phyloP scores from a whole-genome alignment of 2,113 vertebrate genomes.

The Coryphaenoides rupestris region DNA sequence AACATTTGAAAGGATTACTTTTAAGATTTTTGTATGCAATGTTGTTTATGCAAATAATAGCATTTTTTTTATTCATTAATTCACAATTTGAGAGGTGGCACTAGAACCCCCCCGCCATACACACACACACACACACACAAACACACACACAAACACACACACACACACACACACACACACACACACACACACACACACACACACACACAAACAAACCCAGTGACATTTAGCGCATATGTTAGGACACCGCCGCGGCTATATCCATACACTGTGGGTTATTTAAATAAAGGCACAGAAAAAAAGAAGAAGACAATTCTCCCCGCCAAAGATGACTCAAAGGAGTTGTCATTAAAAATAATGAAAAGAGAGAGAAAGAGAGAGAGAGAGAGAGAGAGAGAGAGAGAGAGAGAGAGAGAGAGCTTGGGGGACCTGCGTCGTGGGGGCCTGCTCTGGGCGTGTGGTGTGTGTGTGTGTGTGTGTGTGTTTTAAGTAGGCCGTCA shows the following conservation, averaged over 20 bases:
- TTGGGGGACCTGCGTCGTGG: constrained; percentile 57
- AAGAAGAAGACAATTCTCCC: background rate
- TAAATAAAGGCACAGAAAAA: no score
- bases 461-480: constrained; percentile 64
- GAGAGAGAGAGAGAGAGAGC: constrained; percentile 33
- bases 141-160: no score
- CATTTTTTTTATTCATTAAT: no score
- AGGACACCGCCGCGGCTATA: no score
- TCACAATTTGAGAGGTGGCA: background rate
- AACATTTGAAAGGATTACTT: no score
- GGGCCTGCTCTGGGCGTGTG: constrained; percentile 57
- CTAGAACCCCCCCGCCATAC: no score
- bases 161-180: no score
- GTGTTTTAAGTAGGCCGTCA: constrained; percentile 75
- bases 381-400: no score
- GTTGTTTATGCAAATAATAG: no score
- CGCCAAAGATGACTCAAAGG: constrained; percentile 33
- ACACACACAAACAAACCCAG: constrained; percentile 1
- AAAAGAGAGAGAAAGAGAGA: constrained; percentile 37
- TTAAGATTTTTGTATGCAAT: no score
- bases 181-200: constrained; percentile 7
- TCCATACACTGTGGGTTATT: no score
- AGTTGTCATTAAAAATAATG: constrained; percentile 59
- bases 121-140: no score
- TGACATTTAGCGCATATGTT: background rate